Evolutionary conservation across 1,140 invertebrate genomes (phyloP), one percentile per base, ranked within the genome.

Genomic region (Hyphantria cunea): DNA sequence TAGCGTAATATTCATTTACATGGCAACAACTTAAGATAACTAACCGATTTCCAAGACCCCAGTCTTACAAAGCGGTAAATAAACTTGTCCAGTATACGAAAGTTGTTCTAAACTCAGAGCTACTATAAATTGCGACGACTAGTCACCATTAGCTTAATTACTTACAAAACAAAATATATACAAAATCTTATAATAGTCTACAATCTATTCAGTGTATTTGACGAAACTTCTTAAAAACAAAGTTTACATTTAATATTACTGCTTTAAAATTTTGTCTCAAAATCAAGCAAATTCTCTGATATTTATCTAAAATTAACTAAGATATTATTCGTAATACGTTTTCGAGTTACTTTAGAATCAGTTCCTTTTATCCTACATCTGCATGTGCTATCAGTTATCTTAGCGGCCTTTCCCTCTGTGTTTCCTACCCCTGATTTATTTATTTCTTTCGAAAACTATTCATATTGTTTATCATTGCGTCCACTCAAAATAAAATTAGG

Each of bases 61-160:
- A 12, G 39, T 58, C 32, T 37, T 48, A 66, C n/a, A 49, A 60
- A 50, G 39, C 47, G 48, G 37, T 48, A 58, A 50, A 60, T 60
- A 10, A 59, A 59, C 41, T 60, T 32, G 31, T 33, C 51, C 37
- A 31, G 17, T 42, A 47, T 51, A 60, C 15, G 31, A 51, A 60
- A 56, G 31, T 42, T 14, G 55, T 58, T 42, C 45, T 25, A 53
- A 33, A 39, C 25, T 52, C 59, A 37, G 42, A 51, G 50, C 52
- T 47, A 60, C 17, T 51, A 51, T 44, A 54, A 63, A 56, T 68
- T 67, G 74, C 74, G 80, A 80, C 75, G 82, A 80, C 79, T 82
- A 82, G 79, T 80, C 81, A 84, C 73, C 50, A 55, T 72, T 55
- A 47, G 70, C 72, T 79, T 77, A 78, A 62, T 49, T 59, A 64